Base-by-base conservation (phyloP, 2,888 invertebrate genomes). In the Scelioninae gen. 2 region DNA sequence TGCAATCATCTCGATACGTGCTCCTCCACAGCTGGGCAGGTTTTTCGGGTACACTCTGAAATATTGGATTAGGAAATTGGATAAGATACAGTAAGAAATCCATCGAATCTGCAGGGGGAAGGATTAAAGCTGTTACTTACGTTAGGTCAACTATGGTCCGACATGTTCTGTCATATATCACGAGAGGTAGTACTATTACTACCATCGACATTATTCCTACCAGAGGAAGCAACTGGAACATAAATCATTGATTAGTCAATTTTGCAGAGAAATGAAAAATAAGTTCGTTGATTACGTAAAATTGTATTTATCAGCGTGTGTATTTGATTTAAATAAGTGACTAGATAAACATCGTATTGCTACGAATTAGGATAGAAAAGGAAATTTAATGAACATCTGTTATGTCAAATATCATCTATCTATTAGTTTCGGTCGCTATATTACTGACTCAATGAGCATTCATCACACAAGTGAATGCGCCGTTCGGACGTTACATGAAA, bases 61-160 rank as follows among this genome's bases (percentile, higher is more conserved):
- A 41, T 41, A 19, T 45, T 39, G 16, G 15, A 31, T 25, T 16
- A 33, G 25, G 1, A n/a, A 39, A 39, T 19, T 4, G 1, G n/a
- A 37, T 37, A 39, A 39, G n/a, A 9, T 39, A 1, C 15, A 16
- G 31, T 1, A 31, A 31, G 10, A 15, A 4, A 10, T 39, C 41
- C 18, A 16, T 39, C 37, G n/a, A 16, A 6, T 39, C 7, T 16
- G 31, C 13, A n/a, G 0, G 28, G 31, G 15, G 55, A 52, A 13
- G 18, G 55, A 52, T 33, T 45, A 48, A 73, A 43, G 35, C 13
- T 35, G n/a, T 19, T 16, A 76, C 86, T 85, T 81, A 87, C 87
- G 76, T 79, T 16, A 87, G 82, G 74, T 86, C 86, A 61, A 85
- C 83, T 31, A 84, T 82, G 5, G 83, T 82, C 6, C 77, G 57